Evolutionary conservation across 2,888 invertebrate genomes (phyloP), one percentile per base, ranked within the genome.

Genomic region (Urechis unicinctus): DNA sequence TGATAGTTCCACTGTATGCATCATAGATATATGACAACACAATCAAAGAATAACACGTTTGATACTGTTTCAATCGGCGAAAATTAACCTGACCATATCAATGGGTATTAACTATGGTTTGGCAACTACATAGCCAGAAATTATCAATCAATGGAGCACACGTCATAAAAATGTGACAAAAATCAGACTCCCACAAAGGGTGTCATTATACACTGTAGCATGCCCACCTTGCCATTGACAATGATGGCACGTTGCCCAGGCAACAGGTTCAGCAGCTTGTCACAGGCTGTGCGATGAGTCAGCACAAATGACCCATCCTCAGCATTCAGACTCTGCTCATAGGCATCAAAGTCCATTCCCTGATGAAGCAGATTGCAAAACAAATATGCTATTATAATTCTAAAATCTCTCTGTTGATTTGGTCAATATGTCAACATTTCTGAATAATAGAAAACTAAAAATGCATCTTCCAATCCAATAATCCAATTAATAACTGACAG

Each of bases 201-300:
- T n/a, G n/a, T n/a, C n/a, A n/a, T n/a, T n/a, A n/a, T n/a, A n/a
- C n/a, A n/a, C n/a, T n/a, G n/a, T n/a, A n/a, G n/a, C n/a, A n/a
- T 2, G n/a, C 43, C 22, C 22, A 95, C 82, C 60, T 91, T 84
- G 13, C 95, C 93, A 81, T 97, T 97, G 56, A 88, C 86, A 21
- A 95, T 81, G 2, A 97, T 80, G 0, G 87, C 88, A 59, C 86
- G 83, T 50, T 83, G 83, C 2, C 88, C 85, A 17, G 83, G 81
- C 24, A 81, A 78, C 60, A 95, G 78, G 31, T 84, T 84, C 26
- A 94, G 77, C 6, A 88, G 86, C 53, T 86, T 84, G 64, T 85
- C 85, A 54, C 84, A 83, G 74, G 89, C 87, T 36, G 86, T 82
- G 13, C 85, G 71, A 63, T 84, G 82, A 17, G 80, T 70, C 48